Conservation (phyloP, 37 sponge, comb jelly and placozoan species). For the Eunapius fragilis region DNA sequence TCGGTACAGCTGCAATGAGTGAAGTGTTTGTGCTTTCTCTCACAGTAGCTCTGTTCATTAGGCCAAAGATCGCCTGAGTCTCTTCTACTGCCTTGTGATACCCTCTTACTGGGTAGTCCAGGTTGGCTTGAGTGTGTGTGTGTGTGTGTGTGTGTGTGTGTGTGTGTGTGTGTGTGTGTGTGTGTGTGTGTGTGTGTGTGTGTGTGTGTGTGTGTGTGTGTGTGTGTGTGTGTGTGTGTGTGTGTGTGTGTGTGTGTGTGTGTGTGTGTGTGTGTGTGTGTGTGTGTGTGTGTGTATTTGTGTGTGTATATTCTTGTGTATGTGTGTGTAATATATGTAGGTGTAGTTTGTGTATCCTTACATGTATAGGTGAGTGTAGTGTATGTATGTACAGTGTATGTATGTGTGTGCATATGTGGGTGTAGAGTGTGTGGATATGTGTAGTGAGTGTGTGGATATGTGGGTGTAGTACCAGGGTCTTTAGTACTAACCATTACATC, state of each 20-base stretch:
- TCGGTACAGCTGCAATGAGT: neutral
- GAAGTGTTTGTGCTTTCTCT: neutral
- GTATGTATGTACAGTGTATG: neutral
- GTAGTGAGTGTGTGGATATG: neutral
- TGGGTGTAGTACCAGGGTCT: too few relatives aligned
- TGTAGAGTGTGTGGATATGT: neutral
- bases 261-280: neutral
- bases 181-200: neutral
- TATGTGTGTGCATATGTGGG: slow-evolving; percentile 11
- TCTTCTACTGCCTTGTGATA: slow-evolving; percentile 61
- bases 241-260: neutral
- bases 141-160: neutral
- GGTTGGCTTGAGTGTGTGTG: slow-evolving; percentile 25
- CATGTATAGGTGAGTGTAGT: neutral
- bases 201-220: slow-evolving; percentile 10
- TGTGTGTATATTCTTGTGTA: neutral
- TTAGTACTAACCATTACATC: neutral
- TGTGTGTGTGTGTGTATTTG: neutral
- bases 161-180: neutral
- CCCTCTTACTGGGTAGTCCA: slow-evolving; percentile 72
- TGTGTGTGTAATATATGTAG: neutral
- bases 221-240: slow-evolving; percentile 20
- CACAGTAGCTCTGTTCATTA: neutral
- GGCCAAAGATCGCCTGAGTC: slow-evolving; percentile 6
- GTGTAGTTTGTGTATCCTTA: neutral